Percentiles rank a stretch among this genome's conserved stretches.
Conservation (phyloP, 2,797 vertebrate species). For the Capromys pilorides region DNA sequence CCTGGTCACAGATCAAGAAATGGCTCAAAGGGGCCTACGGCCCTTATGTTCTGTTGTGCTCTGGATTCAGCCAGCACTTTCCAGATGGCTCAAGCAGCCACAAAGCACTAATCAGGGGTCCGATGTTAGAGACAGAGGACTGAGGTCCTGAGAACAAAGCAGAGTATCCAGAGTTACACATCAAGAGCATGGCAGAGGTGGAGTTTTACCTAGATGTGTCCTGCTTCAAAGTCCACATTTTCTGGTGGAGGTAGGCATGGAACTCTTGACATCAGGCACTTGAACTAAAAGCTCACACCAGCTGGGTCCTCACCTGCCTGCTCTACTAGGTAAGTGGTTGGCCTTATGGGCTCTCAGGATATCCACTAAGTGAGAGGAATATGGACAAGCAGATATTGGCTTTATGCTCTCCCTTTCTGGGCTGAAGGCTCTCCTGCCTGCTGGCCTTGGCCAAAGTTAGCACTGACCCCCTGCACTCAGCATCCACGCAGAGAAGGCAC, state of each 20-base stretch:
- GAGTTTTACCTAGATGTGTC: background rate
- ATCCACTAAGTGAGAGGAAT: background rate
- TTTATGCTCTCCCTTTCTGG: background rate
- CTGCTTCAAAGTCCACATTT: background rate
- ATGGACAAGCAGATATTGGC: background rate
- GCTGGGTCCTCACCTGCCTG: background rate
- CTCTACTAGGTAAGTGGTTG: background rate
- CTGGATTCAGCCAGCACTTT: background rate
- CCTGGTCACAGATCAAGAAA: background rate
- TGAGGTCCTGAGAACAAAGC: background rate
- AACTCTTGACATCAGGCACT: conserved; percentile 4
- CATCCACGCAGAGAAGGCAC: background rate
- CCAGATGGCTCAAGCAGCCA: background rate
- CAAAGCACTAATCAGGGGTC: background rate
- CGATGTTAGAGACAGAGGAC: background rate
- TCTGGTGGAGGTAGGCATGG: background rate
- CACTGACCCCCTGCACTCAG: background rate
- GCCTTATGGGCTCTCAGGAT: conserved; percentile 25
- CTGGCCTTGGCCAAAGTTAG: background rate
- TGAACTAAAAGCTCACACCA: background rate
- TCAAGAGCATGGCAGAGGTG: background rate
- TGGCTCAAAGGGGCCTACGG: background rate
- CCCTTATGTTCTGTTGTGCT: too few relatives aligned
- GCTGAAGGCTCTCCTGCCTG: background rate
- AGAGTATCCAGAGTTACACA: background rate